Base-by-base conservation (phyloP, 2,888 invertebrate species). In the Oligia strigilis region DNA sequence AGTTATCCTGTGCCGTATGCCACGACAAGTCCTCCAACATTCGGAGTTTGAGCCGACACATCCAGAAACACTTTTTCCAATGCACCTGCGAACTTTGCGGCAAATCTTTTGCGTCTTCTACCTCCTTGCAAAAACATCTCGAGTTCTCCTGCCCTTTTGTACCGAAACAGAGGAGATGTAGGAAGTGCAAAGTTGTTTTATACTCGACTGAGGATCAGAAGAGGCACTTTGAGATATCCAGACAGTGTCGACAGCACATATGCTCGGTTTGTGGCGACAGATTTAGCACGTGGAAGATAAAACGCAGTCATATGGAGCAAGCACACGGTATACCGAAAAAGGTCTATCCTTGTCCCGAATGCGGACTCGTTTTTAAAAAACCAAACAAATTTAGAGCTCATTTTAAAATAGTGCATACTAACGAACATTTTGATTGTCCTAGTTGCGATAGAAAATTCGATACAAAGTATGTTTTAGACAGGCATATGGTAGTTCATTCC, bases 401-500 rank as follows among this genome's bases (percentile, higher is more conserved):
- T 86, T 96, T 95, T 64, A 90, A 92, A 62, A 90, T 93, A 2
- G 87, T 89, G 0, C 96, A 96, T 73, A 94, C 95, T 0, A 88
- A 93, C 6, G 92, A 94, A 55, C 92, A 91, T 58, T 92, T 88
- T 55, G 72, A 90, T 0, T 96, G 96, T 71, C 88, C 92, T 0
- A 92, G 91, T 77, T 96, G 96, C 82, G 93, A 93, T 0, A 91
- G 94, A 0, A 96, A 95, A 82, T 97, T 97, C 81, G 95, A 94
- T 71, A 93, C 93, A 0, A 96, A 96, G 77, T 93, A 95, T 29
- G 92, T 92, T 75, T 88, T 97, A n/a, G 93, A 95, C 14, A 94
- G 95, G 23, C 97, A 97, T 82, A 92, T 94, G 91, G 93, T 96
- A 1, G 94, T 94, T 1, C 97, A 97, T 86, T 96, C 97, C 0